phyloP scores from a whole-genome alignment of 2,888 invertebrate genomes.

The Siphonodentalium dalli region DNA sequence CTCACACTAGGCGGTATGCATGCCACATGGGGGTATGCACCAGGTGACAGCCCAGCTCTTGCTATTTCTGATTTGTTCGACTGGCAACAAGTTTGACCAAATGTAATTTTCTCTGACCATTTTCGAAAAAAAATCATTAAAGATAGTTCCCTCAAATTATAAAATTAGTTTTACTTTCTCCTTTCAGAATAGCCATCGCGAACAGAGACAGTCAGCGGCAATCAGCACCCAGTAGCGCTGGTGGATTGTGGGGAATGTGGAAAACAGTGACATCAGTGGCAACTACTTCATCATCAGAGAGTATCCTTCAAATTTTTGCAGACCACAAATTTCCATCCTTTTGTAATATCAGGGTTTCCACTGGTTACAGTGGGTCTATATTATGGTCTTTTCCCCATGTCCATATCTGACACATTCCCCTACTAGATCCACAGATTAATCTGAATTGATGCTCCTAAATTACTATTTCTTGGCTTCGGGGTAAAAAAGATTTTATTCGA shows the following conservation, averaged over 20 bases:
- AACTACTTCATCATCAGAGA: conserved; percentile 39
- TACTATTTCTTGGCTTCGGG: too few relatives aligned
- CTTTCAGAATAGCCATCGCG: conserved; percentile 53
- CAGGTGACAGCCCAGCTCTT: too few relatives aligned
- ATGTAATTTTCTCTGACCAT: too few relatives aligned
- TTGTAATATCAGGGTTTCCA: not conserved
- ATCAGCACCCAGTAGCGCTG: conserved; percentile 44
- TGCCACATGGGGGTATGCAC: too few relatives aligned
- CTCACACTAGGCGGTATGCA: too few relatives aligned
- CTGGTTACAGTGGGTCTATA: not conserved
- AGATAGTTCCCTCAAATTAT: conserved; percentile 1
- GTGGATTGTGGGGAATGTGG: conserved; percentile 62
- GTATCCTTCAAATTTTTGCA: conserved; percentile 42
- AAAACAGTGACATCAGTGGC: conserved; percentile 50
- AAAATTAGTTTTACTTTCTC: not conserved
- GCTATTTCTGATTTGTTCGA: too few relatives aligned
- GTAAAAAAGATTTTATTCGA: too few relatives aligned
- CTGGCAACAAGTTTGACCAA: too few relatives aligned
- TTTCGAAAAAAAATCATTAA: conserved; percentile 86
- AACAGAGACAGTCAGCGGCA: conserved; percentile 52
- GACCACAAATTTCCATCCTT: not conserved
- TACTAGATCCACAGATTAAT: too few relatives aligned
- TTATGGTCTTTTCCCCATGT: too few relatives aligned
- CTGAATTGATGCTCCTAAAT: too few relatives aligned
- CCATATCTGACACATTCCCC: too few relatives aligned